Evolutionary conservation across 30 jellyfish, hydroid and myxozoan species (phyloP).

Genomic region (Catostylus mosaicus): DNA sequence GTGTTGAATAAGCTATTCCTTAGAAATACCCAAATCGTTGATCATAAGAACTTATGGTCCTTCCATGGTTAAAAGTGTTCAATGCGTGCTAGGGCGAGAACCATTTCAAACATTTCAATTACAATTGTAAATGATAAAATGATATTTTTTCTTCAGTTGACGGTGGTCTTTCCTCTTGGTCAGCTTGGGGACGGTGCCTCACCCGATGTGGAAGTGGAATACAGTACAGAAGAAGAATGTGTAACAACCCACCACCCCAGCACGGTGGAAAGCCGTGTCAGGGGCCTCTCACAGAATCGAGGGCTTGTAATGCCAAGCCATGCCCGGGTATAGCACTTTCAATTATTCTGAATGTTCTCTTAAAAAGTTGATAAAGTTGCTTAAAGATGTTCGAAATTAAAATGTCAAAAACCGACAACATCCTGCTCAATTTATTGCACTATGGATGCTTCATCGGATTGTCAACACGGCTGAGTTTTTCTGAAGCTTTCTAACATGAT

Average conservation of each 20-base stretch:
- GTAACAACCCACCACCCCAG: conserved; percentile 69
- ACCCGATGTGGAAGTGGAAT: conserved; percentile 56
- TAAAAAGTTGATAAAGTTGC: not conserved
- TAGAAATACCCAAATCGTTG: too few relatives aligned
- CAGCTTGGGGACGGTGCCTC: conserved; percentile 54
- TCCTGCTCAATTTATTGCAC: too few relatives aligned
- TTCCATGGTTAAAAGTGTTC: too few relatives aligned
- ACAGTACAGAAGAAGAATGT: conserved; percentile 55
- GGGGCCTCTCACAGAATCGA: conserved; percentile 28
- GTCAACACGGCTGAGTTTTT: too few relatives aligned
- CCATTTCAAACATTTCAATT: too few relatives aligned
- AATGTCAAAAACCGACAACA: too few relatives aligned
- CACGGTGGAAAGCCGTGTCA: conserved; percentile 52
- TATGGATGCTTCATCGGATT: too few relatives aligned
- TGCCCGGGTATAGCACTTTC: conserved; percentile 54
- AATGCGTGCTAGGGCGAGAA: too few relatives aligned
- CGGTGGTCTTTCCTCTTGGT: conserved; percentile 71
- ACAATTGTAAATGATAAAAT: too few relatives aligned
- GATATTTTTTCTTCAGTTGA: conserved; percentile 22
- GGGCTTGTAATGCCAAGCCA: conserved; percentile 35
- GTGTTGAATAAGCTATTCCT: too few relatives aligned
- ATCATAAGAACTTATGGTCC: too few relatives aligned
- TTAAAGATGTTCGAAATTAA: too few relatives aligned
- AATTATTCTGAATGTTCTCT: not conserved
- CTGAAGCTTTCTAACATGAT: not conserved